Base-by-base conservation (phyloP, 1,140 invertebrate genomes). In the Eumaeus atala region DNA sequence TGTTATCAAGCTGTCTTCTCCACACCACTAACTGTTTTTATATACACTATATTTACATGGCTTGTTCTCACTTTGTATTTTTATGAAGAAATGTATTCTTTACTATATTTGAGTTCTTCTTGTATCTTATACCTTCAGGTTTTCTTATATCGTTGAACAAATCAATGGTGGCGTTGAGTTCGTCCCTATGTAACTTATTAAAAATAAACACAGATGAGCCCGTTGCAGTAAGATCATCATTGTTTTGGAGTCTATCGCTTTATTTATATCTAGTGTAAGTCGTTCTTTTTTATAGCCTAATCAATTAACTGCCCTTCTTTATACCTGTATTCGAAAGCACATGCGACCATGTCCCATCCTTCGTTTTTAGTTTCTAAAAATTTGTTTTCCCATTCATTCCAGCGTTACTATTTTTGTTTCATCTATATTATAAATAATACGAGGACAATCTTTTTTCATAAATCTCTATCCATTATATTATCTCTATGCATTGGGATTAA, bases 51-150 rank as follows among this genome's bases (percentile, higher is more conserved):
- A 50, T 50, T 59, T 59, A 55, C 58, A 59, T 51, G 58, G 52
- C 48, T 55, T 54, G 48, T 59, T 54, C 44, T 59, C 51, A 54
- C 49, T 54, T 54, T 59, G 54, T 59, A 51, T 49, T 14, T 3
- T 28, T 28, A 56, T 16, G 35, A 28, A 51, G 42, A 42, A 37
- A 51, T 44, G 18, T 18, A 56, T 28, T 56, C 48, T 34, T 56
- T 56, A 51, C 40, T 50, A 28, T 51, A 51, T 36, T 51, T 44
- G 48, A 12, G 48, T 49, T 49, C 48, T 49, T 50, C 12, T 50
- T 50, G 12, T 50, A 36, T 12, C 36, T 50, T 34, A 50, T 36
- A 50, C 33, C 48, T 50, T 50, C 48, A 50, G 36, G 36, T 50
- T 50, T 50, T 36, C 33, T 50, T 36, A 50, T 50, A 33, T 35